Conservation (phyloP, 2,113 vertebrate genomes). For the Silurus glanis region DNA sequence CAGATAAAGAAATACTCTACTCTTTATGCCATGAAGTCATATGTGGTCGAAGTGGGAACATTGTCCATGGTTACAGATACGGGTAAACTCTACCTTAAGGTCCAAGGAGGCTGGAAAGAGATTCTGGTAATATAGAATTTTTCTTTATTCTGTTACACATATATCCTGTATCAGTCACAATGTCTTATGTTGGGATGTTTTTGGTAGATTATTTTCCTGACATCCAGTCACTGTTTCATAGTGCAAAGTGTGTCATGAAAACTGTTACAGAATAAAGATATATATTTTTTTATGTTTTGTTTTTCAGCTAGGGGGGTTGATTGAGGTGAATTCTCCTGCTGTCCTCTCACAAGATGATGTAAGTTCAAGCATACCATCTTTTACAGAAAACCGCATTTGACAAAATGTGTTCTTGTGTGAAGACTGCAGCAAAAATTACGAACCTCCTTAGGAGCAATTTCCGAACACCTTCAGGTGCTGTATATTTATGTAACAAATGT, state of each 20-base stretch:
- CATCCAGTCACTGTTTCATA: background rate
- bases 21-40: constrained; percentile 78
- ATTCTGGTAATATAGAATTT: constrained; percentile 77
- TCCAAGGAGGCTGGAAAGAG: constrained; percentile 89
- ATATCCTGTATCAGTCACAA: background rate
- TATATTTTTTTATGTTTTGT: constrained; percentile 42
- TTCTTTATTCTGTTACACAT: background rate
- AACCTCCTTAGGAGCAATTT: background rate
- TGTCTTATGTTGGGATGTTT: background rate
- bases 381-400: background rate
- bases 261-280: background rate
- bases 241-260: too few relatives aligned
- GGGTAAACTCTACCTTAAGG: constrained; percentile 85
- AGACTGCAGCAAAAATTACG: background rate
- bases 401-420: background rate
- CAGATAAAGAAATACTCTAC: constrained; percentile 77
- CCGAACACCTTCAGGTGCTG: background rate
- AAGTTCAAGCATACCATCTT: constrained; percentile 15
- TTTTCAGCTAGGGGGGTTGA: constrained; percentile 72
- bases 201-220: background rate
- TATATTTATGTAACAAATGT: background rate
- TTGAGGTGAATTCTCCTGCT: constrained; percentile 57
- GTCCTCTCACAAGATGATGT: constrained; percentile 74
- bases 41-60: constrained; percentile 79
- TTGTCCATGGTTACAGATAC: constrained; percentile 79